Percentiles rank a stretch among this genome's conserved stretches.
phyloP scores from a whole-genome alignment of 1,140 invertebrate species.

The Drosophila arawakana region DNA sequence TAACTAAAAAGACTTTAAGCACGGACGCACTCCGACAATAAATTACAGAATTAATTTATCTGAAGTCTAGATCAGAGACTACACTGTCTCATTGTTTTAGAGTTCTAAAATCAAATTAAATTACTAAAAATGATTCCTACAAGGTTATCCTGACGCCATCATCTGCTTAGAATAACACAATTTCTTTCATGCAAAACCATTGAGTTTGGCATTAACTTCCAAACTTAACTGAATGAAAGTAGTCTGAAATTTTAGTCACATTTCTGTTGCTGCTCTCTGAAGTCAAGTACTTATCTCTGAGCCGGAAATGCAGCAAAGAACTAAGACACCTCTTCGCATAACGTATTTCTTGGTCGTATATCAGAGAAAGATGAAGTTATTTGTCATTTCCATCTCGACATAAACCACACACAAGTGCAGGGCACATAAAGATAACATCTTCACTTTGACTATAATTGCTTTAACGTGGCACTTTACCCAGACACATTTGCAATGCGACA shows the following conservation, averaged over 20 bases:
- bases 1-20: too few species aligned
- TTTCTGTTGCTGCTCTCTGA: not conserved
- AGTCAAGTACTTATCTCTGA: not conserved
- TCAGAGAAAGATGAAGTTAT: constrained; percentile 51
- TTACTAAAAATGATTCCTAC: too few species aligned
- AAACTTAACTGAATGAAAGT: not conserved
- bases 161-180: too few species aligned
- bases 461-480: constrained; percentile 64
- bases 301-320: not conserved
- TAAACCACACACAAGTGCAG: constrained; percentile 40
- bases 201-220: too few species aligned
- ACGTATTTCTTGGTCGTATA: constrained; percentile 4
- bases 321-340: not conserved
- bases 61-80: too few species aligned
- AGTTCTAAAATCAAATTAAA: too few species aligned
- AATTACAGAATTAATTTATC: too few species aligned
- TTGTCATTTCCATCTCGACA: constrained; percentile 66
- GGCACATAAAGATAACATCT: constrained; percentile 67
- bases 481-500: constrained; percentile 42
- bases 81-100: too few species aligned
- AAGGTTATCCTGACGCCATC: too few species aligned
- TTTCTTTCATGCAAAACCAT: too few species aligned
- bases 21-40: too few species aligned
- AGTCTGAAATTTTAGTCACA: not conserved
- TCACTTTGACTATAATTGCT: constrained; percentile 78